Base-by-base conservation (phyloP, 2,113 vertebrate genomes). In the Puntigrus tetrazona region DNA sequence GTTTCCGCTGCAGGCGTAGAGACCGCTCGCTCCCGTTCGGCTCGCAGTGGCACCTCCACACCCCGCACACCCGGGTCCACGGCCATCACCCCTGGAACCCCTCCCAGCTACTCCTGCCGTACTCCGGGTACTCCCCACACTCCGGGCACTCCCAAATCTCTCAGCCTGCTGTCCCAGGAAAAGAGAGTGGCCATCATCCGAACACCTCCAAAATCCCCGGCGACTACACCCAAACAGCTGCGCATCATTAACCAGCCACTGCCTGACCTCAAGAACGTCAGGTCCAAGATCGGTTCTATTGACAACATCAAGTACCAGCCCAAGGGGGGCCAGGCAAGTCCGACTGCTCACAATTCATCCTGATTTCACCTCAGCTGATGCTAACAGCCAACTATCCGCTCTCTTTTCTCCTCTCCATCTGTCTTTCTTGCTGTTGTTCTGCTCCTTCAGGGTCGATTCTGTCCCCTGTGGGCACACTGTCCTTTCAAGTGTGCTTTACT, bases 291-390 rank as follows among this genome's bases (percentile, higher is more conserved):
- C 3, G 97, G 98, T 85, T 99, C 98, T 65, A 99, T 94, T 13
- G 98, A 99, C 45, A 99, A 99, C 86, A 98, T 99, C 92, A 99
- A 96, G 91, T 98, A 99, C 91, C 97, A 99, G 92, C 98, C 98
- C 18, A 98, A 97, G 94, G 97, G 96, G 63, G 98, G 98, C 2
- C 97, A 99, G 97, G 97, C 97, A 94, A 96, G 90, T 59, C 18
- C 75, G 41, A 20, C 16, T 57, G 2, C 27, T 50, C 25, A 27
- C 34, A 4, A 13, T 34, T 41, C 36, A 6, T 34, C 20, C 13
- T 27, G 1, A 38, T 41, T 63, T 22, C 31, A 8, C 45, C 55
- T n/a, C 78, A 38, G 10, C 4, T 43, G 14, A 41, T 11, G 77
- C 55, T 78, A 76, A 78, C n/a, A 38, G 29, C 38, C 6, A 16